A percentile compares a stretch with the other conserved stretches of the same genome.
Conservation (phyloP, 2,797 vertebrate genomes). For the Scolopax rusticola region DNA sequence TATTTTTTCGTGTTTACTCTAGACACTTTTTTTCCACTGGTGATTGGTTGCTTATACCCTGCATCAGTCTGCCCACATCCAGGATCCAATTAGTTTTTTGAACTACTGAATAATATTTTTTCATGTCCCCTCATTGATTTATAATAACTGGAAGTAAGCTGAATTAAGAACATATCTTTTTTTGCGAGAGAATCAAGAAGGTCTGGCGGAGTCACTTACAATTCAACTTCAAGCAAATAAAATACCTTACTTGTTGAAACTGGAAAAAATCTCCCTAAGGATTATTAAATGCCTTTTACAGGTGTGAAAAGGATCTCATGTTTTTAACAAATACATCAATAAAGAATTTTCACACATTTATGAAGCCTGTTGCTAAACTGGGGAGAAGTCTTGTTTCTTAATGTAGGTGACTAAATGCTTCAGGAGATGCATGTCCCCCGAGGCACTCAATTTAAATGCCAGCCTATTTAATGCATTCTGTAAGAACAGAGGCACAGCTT, state of each 20-base stretch:
- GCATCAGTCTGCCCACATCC: background rate
- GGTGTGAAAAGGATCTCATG: slow-evolving; percentile 16
- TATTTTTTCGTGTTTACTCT: slow-evolving; percentile 37
- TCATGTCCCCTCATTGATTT: slow-evolving; percentile 17
- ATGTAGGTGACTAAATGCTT: slow-evolving; percentile 24
- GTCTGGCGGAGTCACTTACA: background rate
- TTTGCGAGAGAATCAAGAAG: background rate
- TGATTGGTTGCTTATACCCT: background rate
- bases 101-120: slow-evolving; percentile 18
- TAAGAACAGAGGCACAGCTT: slow-evolving; percentile 1
- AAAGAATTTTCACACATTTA: slow-evolving; percentile 50
- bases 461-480: slow-evolving; percentile 27
- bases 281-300: slow-evolving; percentile 41
- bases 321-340: slow-evolving; percentile 52
- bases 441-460: slow-evolving; percentile 21
- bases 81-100: background rate
- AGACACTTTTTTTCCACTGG: background rate
- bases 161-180: slow-evolving; percentile 8
- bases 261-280: background rate
- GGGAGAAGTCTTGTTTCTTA: background rate
- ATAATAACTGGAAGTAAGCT: slow-evolving; percentile 10
- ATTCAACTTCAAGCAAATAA: background rate
- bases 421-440: background rate
- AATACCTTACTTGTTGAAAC: background rate
- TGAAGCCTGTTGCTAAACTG: slow-evolving; percentile 20